Evolutionary conservation across 2,797 vertebrate species (phyloP).

Genomic region (Lithobates sylvaticus): DNA sequence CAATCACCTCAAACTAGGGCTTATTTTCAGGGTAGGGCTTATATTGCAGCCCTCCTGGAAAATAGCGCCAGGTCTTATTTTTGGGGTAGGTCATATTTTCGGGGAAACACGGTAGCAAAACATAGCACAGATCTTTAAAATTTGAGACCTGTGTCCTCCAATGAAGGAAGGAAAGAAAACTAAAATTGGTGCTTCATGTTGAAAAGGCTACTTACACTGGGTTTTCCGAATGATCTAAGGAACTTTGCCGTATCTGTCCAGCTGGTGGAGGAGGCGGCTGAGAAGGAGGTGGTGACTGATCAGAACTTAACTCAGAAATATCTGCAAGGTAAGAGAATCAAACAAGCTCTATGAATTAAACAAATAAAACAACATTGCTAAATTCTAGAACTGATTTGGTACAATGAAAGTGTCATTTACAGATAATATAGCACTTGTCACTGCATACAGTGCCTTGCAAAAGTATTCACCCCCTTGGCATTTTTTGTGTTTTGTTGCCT

Average conservation of each 20-base stretch:
- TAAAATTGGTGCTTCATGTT: background rate
- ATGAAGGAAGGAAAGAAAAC: background rate
- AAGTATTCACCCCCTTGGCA: too few relatives aligned
- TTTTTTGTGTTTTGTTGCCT: too few relatives aligned
- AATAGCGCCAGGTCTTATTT: too few relatives aligned
- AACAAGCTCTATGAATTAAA: background rate
- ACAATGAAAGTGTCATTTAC: too few relatives aligned
- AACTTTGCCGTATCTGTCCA: conserved; percentile 55
- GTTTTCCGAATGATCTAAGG: conserved; percentile 75
- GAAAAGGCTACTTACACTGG: conserved; percentile 67
- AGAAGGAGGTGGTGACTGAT: conserved; percentile 66
- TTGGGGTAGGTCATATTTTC: too few relatives aligned
- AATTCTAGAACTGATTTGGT: too few relatives aligned
- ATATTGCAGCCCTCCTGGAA: too few relatives aligned
- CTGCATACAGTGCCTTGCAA: too few relatives aligned
- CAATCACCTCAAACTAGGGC: too few relatives aligned
- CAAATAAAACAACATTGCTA: background rate
- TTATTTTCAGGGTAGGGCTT: too few relatives aligned
- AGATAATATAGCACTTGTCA: too few relatives aligned
- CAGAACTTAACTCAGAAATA: conserved; percentile 88
- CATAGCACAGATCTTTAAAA: background rate
- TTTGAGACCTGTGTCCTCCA: background rate
- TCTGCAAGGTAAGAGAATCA: conserved; percentile 73
- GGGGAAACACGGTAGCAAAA: too few relatives aligned
- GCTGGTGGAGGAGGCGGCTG: conserved; percentile 65